Base-by-base conservation (phyloP, 2,113 vertebrate genomes). In the Oryzias woworae region DNA sequence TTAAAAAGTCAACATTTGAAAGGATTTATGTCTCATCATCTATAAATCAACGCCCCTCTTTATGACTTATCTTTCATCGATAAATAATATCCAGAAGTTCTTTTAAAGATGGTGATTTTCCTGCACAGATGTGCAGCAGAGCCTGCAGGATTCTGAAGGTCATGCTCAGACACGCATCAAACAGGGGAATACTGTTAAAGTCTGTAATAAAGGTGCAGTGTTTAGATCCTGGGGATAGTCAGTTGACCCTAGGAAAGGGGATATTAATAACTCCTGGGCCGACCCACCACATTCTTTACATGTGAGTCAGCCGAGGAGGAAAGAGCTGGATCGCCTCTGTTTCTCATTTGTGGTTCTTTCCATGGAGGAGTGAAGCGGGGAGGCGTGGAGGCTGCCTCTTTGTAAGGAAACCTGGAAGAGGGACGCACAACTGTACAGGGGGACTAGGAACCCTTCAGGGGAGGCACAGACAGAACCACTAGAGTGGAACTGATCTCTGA, bases 241-340 rank as follows among this genome's bases (percentile, higher is more conserved):
- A 82, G 81, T 74, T 54, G 89, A 92, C 86, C 86, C 79, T 71
- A 78, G 87, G 80, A 89, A 90, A 87, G 69, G 80, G 88, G 90
- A 84, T 93, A 93, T 93, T 92, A 92, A 93, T 93, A 92, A 90
- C 91, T 87, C 72, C 48, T 10, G 44, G 73, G 77, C 87, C 89
- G 59, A 58, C 91, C 90, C 88, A 84, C 86, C 68, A 58, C 89
- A 92, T 92, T 92, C 90, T 77, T 90, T 58, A 76, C 67, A 73
- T 83, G 79, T 92, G 89, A 92, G 90, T 92, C 92, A 85, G 78
- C 76, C 77, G 80, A 74, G 20, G 48, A 77, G 80, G 78, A 67
- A 82, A 83, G 68, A 62, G 62, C 77, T 68, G 75, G 53, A 56
- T 75, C 62, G 73, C 80, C 78, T 83, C 86, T 90, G 89, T 80